A percentile compares a stretch with the other conserved stretches of the same genome.
Evolutionary conservation across 1,140 invertebrate species (phyloP).

Genomic region (Caenorhabditis brenneri): DNA sequence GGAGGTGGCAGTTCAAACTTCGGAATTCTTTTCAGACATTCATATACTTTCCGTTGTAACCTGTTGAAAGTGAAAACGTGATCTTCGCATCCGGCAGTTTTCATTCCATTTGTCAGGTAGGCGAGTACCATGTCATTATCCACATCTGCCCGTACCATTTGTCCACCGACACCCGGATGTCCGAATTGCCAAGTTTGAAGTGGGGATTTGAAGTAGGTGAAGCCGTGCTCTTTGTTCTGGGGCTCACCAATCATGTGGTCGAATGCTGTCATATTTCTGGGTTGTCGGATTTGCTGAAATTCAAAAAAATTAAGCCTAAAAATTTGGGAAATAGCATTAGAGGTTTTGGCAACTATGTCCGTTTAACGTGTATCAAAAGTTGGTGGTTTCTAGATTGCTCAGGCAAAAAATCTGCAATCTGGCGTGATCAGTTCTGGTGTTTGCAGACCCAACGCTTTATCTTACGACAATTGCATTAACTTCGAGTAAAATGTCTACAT

Average conservation of each 20-base stretch:
- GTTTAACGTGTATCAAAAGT: too few relatives aligned
- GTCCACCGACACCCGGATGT: constrained; percentile 56
- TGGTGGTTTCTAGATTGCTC: too few relatives aligned
- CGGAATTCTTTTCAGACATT: constrained; percentile 32
- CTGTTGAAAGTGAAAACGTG: constrained; percentile 52
- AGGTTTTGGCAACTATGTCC: too few relatives aligned
- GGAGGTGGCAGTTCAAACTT: constrained; percentile 21
- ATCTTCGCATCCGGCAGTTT: constrained; percentile 51
- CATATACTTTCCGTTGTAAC: constrained; percentile 46
- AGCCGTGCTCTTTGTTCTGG: constrained; percentile 53
- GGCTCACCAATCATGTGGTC: constrained; percentile 49
- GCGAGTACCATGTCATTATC: constrained; percentile 54
- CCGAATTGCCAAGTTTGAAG: constrained; percentile 55
- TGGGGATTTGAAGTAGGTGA: constrained; percentile 54
- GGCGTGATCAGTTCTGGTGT: too few relatives aligned
- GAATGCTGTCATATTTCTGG: constrained; percentile 44
- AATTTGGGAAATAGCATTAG: too few relatives aligned
- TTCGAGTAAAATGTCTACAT: too few relatives aligned
- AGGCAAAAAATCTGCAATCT: too few relatives aligned
- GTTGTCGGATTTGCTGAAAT: constrained; percentile 46
- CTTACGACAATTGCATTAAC: too few relatives aligned
- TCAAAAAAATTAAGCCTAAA: not conserved
- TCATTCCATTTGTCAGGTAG: constrained; percentile 57
- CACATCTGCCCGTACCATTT: constrained; percentile 53
- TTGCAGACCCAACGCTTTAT: too few relatives aligned